Evolutionary conservation across 64 coral and sea anemone genomes (phyloP), one percentile per base, ranked within the genome.

Genomic region (Actinia tenebrosa): DNA sequence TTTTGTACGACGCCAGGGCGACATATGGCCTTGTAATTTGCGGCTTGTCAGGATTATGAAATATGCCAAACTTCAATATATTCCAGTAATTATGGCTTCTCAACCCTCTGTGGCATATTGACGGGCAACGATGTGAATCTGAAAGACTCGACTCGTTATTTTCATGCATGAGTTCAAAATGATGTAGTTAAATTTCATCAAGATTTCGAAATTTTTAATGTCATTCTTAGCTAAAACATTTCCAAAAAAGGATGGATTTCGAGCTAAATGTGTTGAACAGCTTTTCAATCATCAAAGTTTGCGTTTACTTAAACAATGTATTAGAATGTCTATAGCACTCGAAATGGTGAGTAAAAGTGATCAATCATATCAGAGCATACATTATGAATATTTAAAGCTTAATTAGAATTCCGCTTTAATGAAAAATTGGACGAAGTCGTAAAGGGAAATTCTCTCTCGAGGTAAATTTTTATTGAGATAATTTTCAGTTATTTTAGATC

Each of bases 241-340:
- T 3, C 56, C 56, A 16, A 58, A 58, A 58, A 58, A 58, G 56
- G 56, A 58, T 11, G 56, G 56, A 66, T 66, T 14, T 2, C 22
- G 7, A 20, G 23, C 3, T 22, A 66, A 66, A 66, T 66, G 26
- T 81, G 79, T 27, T 46, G 3, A 42, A 46, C 50, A 20, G 20
- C 79, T 81, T 81, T 11, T 9, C 37, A 81, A 3, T 44, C 15
- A 45, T 44, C 30, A 42, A 8, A 44, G 5, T 81, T n/a, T 27
- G 17, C 43, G 79, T 81, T 81, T 81, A 81, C 77, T 81, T 81
- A 81, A 16, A 66, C 63, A 66, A 66, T 66, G 19, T 66, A 20
- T 66, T 66, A 66, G 63, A 8, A 66, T 66, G 63, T 66, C 63
- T 25, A 66, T 66, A 66, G n/a, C 20, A 66, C 63, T 66, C 10